These are phyloP conservation scores for Agrotis ipsilon DNA, from an alignment of 2,888 invertebrate species.

Conservation along the genomic window DNA sequence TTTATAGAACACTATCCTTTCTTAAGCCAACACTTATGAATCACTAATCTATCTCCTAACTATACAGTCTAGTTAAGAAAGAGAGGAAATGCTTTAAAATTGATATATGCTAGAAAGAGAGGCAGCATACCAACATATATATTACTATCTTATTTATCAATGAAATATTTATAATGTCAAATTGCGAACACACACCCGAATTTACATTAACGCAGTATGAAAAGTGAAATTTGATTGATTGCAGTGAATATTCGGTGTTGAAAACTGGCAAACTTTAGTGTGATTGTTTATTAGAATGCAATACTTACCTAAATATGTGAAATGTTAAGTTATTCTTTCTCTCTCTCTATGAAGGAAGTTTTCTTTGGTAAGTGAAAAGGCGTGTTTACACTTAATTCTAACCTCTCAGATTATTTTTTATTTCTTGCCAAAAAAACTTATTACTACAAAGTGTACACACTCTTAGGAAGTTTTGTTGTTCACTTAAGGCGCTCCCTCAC, in stretches of 20 bases:
- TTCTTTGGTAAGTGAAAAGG: not conserved
- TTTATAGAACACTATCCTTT: not conserved
- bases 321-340: not conserved
- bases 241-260: not conserved
- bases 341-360: not conserved
- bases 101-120: conserved; percentile 31
- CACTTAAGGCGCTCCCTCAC: no score
- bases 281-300: not conserved
- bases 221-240: conserved; percentile 4
- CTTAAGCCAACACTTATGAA: not conserved
- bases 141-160: conserved; percentile 52
- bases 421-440: not conserved
- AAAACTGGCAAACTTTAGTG: not conserved
- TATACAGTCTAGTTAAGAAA: not conserved
- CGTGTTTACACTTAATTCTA: not conserved
- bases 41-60: not conserved
- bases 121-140: conserved; percentile 7
- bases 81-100: not conserved
- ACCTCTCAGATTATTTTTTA: not conserved
- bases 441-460: not conserved
- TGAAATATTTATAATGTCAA: conserved; percentile 27
- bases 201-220: conserved; percentile 13
- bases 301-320: not conserved
- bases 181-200: conserved; percentile 1
- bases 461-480: not conserved